Base-by-base conservation (phyloP, 2,797 vertebrate species). In the Leuciscus waleckii region DNA sequence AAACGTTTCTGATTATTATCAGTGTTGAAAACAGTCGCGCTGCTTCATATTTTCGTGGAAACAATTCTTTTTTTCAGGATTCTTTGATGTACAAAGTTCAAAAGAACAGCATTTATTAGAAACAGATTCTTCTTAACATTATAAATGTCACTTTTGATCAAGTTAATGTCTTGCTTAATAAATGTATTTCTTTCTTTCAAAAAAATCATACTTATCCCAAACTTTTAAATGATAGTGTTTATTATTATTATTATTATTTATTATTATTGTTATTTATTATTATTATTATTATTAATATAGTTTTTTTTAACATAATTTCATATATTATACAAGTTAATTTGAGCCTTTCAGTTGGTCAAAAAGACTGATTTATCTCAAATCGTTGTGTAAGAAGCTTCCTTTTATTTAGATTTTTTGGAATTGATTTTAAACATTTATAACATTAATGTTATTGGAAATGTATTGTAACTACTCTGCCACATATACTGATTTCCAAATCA, bases 381-480 rank as follows among this genome's bases (percentile, higher is more conserved):
- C 21, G 23, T 43, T 79, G 49, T 73, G 65, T 51, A 69, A 73
- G 39, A 85, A 41, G 43, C 49, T 75, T 61, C 68, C 51, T 71
- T 68, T 11, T 3, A 8, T 3, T 65, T 29, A 2, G 7, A 5
- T 49, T n/a, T 43, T 5, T 35, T 16, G 23, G 0, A 11, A 39
- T 26, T 8, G 1, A 9, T 56, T 56, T 56, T 56, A 56, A 43
- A 26, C 23, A 43, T n/a, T 43, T 71, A 26, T 43, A 8, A 49
- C 43, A 26, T 49, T 29, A 26, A 71, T 71, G 41, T 43, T 71
- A 16, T 26, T 43, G 69, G 26, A 29, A 70, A 6, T 69, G 23
- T 14, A 43, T 43, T 43, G 69, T 26, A 46, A 29, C n/a, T 29
- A 5, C 7, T 70, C 23, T 9, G 41, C 7, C 7, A 49, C 1